Evolutionary conservation across 2,888 invertebrate genomes (phyloP).

Genomic region (Hypolimnas misippus): DNA sequence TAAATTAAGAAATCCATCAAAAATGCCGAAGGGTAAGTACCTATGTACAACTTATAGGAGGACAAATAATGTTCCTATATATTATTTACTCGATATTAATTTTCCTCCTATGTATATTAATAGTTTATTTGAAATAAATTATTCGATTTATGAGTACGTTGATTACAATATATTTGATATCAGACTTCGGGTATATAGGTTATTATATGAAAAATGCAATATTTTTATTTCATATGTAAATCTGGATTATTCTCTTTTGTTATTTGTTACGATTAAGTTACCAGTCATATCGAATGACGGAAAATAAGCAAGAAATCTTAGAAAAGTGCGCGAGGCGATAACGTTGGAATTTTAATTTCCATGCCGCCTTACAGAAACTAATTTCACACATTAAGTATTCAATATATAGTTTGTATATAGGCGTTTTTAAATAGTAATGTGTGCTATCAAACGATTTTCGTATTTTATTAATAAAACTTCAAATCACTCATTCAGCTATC

Average conservation of each 20-base stretch:
- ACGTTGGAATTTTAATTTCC: constrained; percentile 43
- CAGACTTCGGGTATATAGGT: too few relatives aligned
- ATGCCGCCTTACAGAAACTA: constrained; percentile 17
- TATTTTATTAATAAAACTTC: not conserved
- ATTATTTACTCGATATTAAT: not conserved
- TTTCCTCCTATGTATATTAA: constrained; percentile 4
- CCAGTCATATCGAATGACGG: constrained; percentile 20
- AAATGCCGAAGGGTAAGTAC: constrained; percentile 73
- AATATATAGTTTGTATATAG: not conserved
- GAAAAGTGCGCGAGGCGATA: constrained; percentile 32
- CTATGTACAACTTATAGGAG: not conserved
- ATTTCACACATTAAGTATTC: constrained; percentile 12
- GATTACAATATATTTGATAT: too few relatives aligned
- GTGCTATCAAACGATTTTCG: not conserved
- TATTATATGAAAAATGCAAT: too few relatives aligned
- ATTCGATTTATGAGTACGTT: not conserved
- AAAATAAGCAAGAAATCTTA: constrained; percentile 31
- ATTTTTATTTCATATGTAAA: too few relatives aligned
- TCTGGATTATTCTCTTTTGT: too few relatives aligned
- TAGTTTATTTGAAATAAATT: not conserved
- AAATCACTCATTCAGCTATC: not conserved
- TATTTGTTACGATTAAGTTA: constrained; percentile 23
- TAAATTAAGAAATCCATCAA: constrained; percentile 50
- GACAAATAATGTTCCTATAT: constrained; percentile 1
- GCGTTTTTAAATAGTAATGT: too few relatives aligned